Evolutionary conservation across 2,797 vertebrate genomes (phyloP).

Genomic region (Phyllotis vaccarum): DNA sequence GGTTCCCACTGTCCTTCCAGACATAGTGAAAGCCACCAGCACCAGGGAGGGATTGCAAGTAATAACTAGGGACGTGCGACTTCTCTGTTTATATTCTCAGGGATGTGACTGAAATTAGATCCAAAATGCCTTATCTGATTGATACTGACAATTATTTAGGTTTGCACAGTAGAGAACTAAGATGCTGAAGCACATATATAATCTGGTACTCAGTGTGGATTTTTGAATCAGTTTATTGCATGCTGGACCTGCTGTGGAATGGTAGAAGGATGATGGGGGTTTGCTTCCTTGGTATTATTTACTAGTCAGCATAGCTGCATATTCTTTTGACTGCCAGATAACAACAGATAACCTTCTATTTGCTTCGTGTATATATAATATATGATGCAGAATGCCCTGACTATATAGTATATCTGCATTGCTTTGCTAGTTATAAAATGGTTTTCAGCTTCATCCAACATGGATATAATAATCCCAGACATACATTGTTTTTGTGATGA

Average conservation of each 20-base stretch:
- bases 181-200: slow-evolving; percentile 18
- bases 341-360: slow-evolving; percentile 31
- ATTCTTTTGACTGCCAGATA: slow-evolving; percentile 43
- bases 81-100: slow-evolving; percentile 17
- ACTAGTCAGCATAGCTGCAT: neutral
- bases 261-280: neutral
- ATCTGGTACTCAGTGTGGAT: slow-evolving; percentile 7
- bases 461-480: slow-evolving; percentile 1
- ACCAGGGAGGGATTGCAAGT: neutral
- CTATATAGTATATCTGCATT: neutral
- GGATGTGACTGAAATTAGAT: slow-evolving; percentile 36
- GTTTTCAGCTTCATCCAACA: neutral
- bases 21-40: slow-evolving; percentile 31
- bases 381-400: neutral
- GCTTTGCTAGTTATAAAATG: slow-evolving; percentile 7
- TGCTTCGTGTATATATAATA: neutral
- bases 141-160: slow-evolving; percentile 2
- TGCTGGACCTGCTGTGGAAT: slow-evolving; percentile 3
- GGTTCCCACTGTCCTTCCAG: too few species aligned
- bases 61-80: neutral
- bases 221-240: slow-evolving; percentile 39
- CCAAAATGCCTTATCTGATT: slow-evolving; percentile 30
- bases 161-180: slow-evolving; percentile 54
- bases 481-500: neutral
- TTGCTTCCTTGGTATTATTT: neutral